phyloP scores from a whole-genome alignment of 2,113 vertebrate species.

The Casuarius casuarius region DNA sequence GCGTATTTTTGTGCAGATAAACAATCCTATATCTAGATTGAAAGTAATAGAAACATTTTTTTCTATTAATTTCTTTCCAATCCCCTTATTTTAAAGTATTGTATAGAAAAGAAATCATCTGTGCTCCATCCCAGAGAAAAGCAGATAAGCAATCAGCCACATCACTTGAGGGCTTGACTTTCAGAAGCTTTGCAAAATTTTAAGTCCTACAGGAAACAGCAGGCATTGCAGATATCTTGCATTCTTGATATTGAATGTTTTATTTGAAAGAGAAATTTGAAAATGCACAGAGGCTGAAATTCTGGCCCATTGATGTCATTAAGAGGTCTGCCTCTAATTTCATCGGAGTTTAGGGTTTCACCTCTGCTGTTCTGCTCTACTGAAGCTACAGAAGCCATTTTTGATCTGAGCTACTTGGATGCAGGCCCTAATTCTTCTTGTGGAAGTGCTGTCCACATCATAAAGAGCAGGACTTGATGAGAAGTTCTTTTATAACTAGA shows the following conservation, averaged over 20 bases:
- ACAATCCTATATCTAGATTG: background rate
- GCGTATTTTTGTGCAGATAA: constrained; percentile 21
- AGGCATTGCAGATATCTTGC: background rate
- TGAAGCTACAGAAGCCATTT: background rate
- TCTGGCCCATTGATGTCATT: background rate
- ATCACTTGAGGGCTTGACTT: background rate
- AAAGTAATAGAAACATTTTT: background rate
- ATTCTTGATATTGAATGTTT: background rate
- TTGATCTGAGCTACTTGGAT: background rate
- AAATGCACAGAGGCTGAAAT: background rate
- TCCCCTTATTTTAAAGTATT: background rate
- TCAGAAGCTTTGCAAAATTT: background rate
- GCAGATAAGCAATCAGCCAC: background rate
- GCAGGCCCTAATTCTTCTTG: background rate
- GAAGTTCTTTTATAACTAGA: background rate
- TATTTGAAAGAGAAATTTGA: background rate
- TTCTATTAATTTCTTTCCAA: background rate
- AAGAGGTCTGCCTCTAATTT: background rate
- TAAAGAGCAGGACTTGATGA: background rate
- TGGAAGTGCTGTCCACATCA: background rate
- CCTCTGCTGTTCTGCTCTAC: background rate
- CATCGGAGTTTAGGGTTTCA: background rate
- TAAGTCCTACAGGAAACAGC: background rate
- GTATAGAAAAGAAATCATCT: background rate
- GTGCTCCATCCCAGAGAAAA: background rate